Base-by-base conservation (phyloP, 1,140 invertebrate genomes). In the Harlomillsia oculata region DNA sequence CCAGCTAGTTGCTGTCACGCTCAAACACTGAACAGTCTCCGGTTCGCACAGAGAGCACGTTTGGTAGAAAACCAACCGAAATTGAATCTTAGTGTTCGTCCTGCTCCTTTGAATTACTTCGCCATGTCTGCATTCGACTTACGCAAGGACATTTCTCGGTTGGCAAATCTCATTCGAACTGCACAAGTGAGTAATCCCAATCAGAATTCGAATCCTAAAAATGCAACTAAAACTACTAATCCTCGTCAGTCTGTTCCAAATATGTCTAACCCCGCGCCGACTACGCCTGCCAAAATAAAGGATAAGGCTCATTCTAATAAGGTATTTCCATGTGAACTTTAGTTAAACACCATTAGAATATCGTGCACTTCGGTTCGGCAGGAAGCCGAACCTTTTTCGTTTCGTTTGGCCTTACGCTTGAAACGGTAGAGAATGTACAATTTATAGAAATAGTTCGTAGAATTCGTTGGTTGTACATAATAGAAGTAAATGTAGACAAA, bases 21-120 rank as follows among this genome's bases (percentile, higher is more conserved):
- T 29, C 53, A 18, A 51, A 26, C 30, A 23, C 13, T 25, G n/a
- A 21, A 21, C 21, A 26, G 4, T 9, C 72, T 84, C 21, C 75
- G 82, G 39, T 81, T 85, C 76, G 78, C 82, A 63, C 75, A 82
- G 63, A 72, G 82, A 58, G 77, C 81, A 44, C 80, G 84, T 59
- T 80, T 79, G 64, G 79, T 87, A 61, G 76, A 82, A 64, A 82
- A 82, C 67, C 74, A 74, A 62, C 81, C 80, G 44, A 74, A 80
- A 56, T 75, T 82, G 61, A 65, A 45, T 34, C n/a, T n/a, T n/a
- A n/a, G n/a, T n/a, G n/a, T n/a, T n/a, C n/a, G n/a, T n/a, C n/a
- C n/a, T n/a, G n/a, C n/a, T n/a, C n/a, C n/a, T n/a, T n/a, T n/a
- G n/a, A n/a, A n/a, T n/a, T n/a, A n/a, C n/a, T 41, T 5, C n/a